Evolutionary conservation across 1,140 invertebrate genomes (phyloP).

Genomic region (Drosophila asahinai): DNA sequence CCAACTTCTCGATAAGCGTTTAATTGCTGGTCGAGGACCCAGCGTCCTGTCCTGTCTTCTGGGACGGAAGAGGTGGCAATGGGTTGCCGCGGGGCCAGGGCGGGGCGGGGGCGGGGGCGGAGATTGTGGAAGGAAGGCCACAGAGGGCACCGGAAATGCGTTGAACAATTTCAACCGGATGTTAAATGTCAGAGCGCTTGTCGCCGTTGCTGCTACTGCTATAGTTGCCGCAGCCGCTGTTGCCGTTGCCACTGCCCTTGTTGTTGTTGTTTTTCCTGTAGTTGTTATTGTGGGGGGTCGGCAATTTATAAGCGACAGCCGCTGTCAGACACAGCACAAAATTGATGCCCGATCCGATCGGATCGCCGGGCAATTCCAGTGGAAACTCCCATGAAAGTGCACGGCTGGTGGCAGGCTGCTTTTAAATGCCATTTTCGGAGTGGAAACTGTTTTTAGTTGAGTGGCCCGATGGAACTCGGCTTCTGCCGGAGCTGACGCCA

Average conservation of each 20-base stretch:
- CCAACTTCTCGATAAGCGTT: slow-evolving; percentile 78
- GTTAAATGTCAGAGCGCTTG: slow-evolving; percentile 75
- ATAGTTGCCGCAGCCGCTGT: no score
- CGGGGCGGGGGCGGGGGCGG: no score
- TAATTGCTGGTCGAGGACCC: slow-evolving; percentile 76
- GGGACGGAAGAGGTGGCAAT: slow-evolving; percentile 20
- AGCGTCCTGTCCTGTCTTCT: slow-evolving; percentile 21
- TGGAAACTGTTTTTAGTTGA: slow-evolving; percentile 20
- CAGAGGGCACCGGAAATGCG: slow-evolving; percentile 61
- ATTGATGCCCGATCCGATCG: slow-evolving; percentile 54
- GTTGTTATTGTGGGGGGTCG: slow-evolving; percentile 25
- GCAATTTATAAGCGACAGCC: slow-evolving; percentile 66
- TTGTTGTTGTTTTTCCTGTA: slow-evolving; percentile 26
- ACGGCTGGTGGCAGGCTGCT: neutral
- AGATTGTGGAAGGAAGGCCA: slow-evolving; percentile 7
- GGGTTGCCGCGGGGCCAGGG: no score
- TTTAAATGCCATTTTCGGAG: slow-evolving; percentile 20
- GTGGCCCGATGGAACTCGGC: neutral
- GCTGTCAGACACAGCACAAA: slow-evolving; percentile 53
- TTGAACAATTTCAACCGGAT: slow-evolving; percentile 76
- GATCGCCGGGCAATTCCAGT: slow-evolving; percentile 32
- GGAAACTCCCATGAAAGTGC: slow-evolving; percentile 33
- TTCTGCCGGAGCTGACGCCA: no score
- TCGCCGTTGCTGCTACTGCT: slow-evolving; percentile 33
- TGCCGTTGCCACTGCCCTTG: no score